A percentile compares a stretch with the other conserved stretches of the same genome.
These are phyloP conservation scores for Istiophorus platypterus DNA, from an alignment of 2,113 vertebrate genomes.

Conservation along the genomic window DNA sequence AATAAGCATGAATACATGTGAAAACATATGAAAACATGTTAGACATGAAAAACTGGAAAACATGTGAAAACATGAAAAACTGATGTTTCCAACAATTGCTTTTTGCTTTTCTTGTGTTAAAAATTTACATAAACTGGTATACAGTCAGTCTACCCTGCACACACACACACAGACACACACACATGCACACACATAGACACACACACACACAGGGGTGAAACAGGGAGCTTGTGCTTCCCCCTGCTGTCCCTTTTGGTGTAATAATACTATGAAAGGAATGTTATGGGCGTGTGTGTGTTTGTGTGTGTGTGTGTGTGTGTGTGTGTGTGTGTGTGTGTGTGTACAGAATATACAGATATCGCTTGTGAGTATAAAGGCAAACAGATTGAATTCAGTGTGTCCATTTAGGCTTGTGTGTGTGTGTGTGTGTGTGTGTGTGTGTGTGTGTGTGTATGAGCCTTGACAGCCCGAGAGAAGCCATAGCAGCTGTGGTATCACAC, in stretches of 20 bases:
- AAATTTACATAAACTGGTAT: too few species aligned
- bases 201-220: slow-evolving; percentile 2
- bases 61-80: too few species aligned
- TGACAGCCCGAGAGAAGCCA: slow-evolving; percentile 9
- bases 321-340: not conserved
- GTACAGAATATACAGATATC: not conserved
- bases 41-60: too few species aligned
- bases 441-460: not conserved
- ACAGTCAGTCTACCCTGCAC: not conserved
- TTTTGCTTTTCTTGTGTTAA: too few species aligned
- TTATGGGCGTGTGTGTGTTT: not conserved
- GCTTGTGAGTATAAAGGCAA: not conserved
- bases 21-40: too few species aligned
- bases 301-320: not conserved
- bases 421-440: not conserved
- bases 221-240: slow-evolving; percentile 40
- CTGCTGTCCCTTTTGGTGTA: slow-evolving; percentile 1
- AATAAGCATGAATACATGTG: too few species aligned
- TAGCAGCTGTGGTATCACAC: slow-evolving; percentile 41
- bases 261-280: not conserved
- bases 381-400: not conserved
- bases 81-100: too few species aligned
- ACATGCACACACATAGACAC: not conserved
- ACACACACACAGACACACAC: not conserved
- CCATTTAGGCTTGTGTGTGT: not conserved